Base-by-base conservation (phyloP, 2,888 invertebrate genomes). In the Epistrophella euchroma region DNA sequence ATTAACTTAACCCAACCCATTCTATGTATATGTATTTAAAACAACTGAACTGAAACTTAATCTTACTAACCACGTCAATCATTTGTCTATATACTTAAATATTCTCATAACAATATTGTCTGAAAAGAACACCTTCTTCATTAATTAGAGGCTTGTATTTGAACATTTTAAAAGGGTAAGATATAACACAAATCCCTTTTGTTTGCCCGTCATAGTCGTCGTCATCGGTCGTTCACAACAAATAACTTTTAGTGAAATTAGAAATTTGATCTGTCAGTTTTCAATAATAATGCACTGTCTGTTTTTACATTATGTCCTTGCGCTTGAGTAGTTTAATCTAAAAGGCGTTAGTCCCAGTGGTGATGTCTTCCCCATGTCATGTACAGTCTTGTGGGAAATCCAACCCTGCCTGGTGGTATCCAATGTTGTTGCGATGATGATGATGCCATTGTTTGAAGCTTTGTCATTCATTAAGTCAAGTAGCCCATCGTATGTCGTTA, bases 401-500 rank as follows among this genome's bases (percentile, higher is more conserved):
- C 17, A 37, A 22, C 35, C 37, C 22, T 22, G 6, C 22, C n/a
- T n/a, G n/a, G n/a, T 2, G 35, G 7, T 58, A 37, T 37, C 6
- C 37, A 2, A 15, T 13, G 11, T 25, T 52, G 6, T 25, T 52
- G 15, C 25, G 15, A 25, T 25, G 2, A 52, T 52, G 52, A 78
- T 74, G 70, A 80, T 72, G 68, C 40, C 62, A 55, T 68, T 76
- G 75, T 68, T 66, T 28, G 15, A 74, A 45, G 70, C 22, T 77
- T 50, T 86, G 86, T 77, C 86, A 78, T 82, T 86, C 86, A 86
- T 86, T 86, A 82, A 47, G 73, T 72, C 81, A 86, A 86, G 82
- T 81, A 82, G 58, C 86, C 52, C 77, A 78, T 86, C 73, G 68
- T 66, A 71, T 22, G 82, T 86, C 74, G 71, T 66, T 71, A 78